Percentiles rank a stretch among this genome's conserved stretches.
Evolutionary conservation across 2,888 invertebrate genomes (phyloP).

Genomic region (Bellardia pandia): DNA sequence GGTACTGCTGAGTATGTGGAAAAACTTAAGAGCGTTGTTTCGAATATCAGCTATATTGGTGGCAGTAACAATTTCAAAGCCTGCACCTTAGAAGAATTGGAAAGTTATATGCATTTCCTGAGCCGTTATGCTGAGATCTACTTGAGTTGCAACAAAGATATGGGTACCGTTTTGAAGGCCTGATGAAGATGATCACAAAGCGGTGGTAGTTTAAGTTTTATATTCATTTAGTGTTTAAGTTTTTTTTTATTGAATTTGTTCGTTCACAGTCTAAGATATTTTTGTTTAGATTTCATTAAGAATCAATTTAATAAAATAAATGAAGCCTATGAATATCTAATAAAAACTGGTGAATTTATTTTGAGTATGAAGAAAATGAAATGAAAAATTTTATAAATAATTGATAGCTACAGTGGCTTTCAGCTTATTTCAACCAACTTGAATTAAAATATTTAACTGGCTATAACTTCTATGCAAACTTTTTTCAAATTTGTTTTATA

Average conservation of each 20-base stretch:
- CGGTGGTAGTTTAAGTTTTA: constrained; percentile 74
- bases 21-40: constrained; percentile 76
- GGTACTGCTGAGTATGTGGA: constrained; percentile 76
- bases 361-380: no score
- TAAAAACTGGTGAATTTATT: no score
- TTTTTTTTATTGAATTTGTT: not conserved
- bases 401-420: no score
- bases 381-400: no score
- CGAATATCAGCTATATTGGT: constrained; percentile 78
- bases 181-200: constrained; percentile 76
- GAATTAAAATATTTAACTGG: no score
- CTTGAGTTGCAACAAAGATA: constrained; percentile 78
- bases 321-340: no score
- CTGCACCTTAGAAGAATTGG: constrained; percentile 78
- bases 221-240: not conserved
- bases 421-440: no score
- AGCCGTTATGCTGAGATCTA: constrained; percentile 80
- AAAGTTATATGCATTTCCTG: constrained; percentile 80
- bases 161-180: constrained; percentile 79
- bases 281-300: no score
- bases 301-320: no score
- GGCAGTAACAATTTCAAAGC: constrained; percentile 77
- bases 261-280: not conserved
- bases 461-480: no score
- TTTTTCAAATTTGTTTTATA: no score